Evolutionary conservation across 2,888 invertebrate species (phyloP).

Genomic region (Ernsta delagoae): DNA sequence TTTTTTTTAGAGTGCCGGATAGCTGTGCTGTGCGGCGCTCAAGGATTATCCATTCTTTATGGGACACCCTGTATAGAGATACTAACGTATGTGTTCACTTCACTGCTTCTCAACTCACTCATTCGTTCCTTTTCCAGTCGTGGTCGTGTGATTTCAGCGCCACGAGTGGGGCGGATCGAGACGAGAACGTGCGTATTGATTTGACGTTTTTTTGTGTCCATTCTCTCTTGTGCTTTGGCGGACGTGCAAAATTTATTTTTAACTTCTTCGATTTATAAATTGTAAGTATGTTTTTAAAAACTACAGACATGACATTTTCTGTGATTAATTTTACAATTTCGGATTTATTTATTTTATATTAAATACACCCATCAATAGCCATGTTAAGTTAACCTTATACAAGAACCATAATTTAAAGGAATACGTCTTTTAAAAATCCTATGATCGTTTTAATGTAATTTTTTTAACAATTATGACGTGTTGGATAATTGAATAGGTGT

Average conservation of each 20-base stretch:
- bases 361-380: background rate
- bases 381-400: slow-evolving; percentile 31
- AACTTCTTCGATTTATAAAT: slow-evolving; percentile 32
- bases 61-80: too few relatives aligned
- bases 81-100: too few relatives aligned
- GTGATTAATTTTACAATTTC: background rate
- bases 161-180: slow-evolving; percentile 39
- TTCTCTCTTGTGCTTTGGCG: slow-evolving; percentile 42
- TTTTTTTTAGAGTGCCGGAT: too few relatives aligned
- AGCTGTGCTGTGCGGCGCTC: too few relatives aligned
- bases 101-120: background rate
- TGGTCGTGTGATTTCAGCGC: slow-evolving; percentile 48
- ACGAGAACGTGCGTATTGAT: slow-evolving; percentile 33
- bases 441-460: background rate
- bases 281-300: slow-evolving; percentile 28
- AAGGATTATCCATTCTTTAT: too few relatives aligned
- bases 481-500: slow-evolving; percentile 11
- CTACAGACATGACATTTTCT: background rate
- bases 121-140: slow-evolving; percentile 24
- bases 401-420: background rate
- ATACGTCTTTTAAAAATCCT: background rate
- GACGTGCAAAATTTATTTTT: slow-evolving; percentile 38
- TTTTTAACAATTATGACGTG: background rate
- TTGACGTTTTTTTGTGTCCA: slow-evolving; percentile 36
- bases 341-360: background rate